Evolutionary conservation across 2,888 invertebrate genomes (phyloP).

Genomic region (Xanthia togata): DNA sequence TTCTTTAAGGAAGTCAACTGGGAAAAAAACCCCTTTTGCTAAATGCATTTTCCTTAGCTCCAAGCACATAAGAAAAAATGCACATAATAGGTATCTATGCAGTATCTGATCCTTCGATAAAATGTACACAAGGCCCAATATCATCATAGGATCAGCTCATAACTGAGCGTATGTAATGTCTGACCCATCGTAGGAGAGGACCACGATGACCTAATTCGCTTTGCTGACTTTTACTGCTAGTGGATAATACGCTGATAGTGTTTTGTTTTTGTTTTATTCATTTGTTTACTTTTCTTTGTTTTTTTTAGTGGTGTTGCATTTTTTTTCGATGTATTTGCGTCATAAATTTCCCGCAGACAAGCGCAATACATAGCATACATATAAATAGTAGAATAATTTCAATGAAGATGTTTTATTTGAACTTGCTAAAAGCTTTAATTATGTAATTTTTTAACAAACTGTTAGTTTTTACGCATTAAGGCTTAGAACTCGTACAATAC

Average conservation of each 20-base stretch:
- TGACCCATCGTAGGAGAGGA: slow-evolving; percentile 30
- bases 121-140: not conserved
- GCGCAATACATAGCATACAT: too few species aligned
- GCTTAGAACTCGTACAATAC: not conserved
- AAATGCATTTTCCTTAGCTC: not conserved
- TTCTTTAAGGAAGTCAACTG: not conserved
- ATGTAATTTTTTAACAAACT: too few species aligned
- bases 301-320: not conserved
- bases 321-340: not conserved
- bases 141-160: slow-evolving; percentile 32
- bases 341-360: too few species aligned
- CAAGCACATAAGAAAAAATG: not conserved
- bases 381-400: too few species aligned
- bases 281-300: slow-evolving; percentile 37
- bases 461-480: not conserved
- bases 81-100: not conserved
- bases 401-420: not conserved
- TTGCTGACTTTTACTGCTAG: slow-evolving; percentile 52
- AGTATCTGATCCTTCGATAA: slow-evolving; percentile 8
- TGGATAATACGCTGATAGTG: slow-evolving; percentile 24
- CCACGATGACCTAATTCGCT: slow-evolving; percentile 57
- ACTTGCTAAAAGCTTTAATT: not conserved
- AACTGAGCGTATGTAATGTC: slow-evolving; percentile 52
- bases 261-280: slow-evolving; percentile 34
- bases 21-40: not conserved